Conservation (phyloP, 53 echinoderm and acorn worm genomes). For the Echinometra lucunter region DNA sequence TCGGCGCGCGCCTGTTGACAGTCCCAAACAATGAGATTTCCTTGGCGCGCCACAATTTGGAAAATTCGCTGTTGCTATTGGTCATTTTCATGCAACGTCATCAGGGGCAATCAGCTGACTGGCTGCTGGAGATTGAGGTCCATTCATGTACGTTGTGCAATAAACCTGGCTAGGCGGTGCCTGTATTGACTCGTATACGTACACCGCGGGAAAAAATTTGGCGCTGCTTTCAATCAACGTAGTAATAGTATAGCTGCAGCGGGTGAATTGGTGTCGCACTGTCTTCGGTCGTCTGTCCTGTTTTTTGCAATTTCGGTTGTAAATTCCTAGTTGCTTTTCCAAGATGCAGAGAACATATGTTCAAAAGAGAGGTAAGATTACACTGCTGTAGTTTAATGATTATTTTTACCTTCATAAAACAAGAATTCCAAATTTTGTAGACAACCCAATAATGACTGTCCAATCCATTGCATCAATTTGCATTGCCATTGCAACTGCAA, state of each 20-base stretch:
- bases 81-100: constrained; percentile 20
- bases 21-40: background rate
- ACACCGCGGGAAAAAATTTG: constrained; percentile 55
- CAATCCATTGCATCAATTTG: too few species aligned
- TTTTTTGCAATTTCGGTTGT: constrained; percentile 24
- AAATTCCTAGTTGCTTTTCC: constrained; percentile 15
- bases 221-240: constrained; percentile 67
- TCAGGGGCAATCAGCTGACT: constrained; percentile 43
- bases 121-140: background rate
- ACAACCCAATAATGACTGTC: too few species aligned
- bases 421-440: too few species aligned
- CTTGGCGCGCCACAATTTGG: constrained; percentile 53
- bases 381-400: background rate
- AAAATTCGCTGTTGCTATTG: constrained; percentile 38
- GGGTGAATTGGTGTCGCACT: background rate
- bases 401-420: too few species aligned
- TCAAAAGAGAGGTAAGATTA: constrained; percentile 69
- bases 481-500: too few species aligned
- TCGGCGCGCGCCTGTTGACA: background rate
- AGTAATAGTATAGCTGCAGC: background rate
- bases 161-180: too few species aligned
- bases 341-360: constrained; percentile 76
- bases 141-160: background rate
- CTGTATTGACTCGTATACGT: background rate
- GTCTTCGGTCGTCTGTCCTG: background rate